Conservation (phyloP, 1,140 invertebrate species). For the Drosophila oshimai region DNA sequence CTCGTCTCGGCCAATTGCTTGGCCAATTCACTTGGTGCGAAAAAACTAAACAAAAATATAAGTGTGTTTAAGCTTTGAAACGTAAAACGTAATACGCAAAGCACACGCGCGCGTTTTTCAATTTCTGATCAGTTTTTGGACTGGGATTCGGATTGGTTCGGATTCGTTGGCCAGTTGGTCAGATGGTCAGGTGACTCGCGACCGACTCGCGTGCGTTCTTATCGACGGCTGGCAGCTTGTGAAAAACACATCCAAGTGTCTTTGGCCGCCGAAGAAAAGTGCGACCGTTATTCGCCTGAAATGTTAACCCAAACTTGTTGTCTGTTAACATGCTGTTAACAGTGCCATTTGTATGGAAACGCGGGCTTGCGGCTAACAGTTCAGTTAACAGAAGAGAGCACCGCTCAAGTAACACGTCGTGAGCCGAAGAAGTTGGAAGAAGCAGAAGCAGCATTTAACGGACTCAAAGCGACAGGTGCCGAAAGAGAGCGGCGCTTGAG, state of each 20-base stretch:
- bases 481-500: conserved; percentile 14
- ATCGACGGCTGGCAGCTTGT: conserved; percentile 72
- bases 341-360: no score
- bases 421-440: conserved; percentile 65
- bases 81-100: neutral
- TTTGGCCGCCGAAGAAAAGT: no score
- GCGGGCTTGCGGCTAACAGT: no score
- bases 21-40: neutral
- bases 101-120: conserved; percentile 36
- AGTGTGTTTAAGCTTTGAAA: neutral
- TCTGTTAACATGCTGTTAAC: no score
- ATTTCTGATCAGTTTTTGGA: conserved; percentile 12
- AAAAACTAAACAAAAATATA: conserved; percentile 11
- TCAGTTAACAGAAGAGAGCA: no score
- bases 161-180: no score
- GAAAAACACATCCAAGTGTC: no score
- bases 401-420: conserved; percentile 4
- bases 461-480: conserved; percentile 75
- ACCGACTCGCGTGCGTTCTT: conserved; percentile 68
- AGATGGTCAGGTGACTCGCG: no score
- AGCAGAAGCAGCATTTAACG: conserved; percentile 48
- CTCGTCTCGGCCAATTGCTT: no score
- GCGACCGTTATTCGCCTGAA: no score
- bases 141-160: no score
- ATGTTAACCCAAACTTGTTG: no score